Percentiles rank a stretch among this genome's conserved stretches.
These are phyloP conservation scores for Nemapogon koenigi DNA, from an alignment of 2,888 invertebrate genomes.

Conservation along the genomic window DNA sequence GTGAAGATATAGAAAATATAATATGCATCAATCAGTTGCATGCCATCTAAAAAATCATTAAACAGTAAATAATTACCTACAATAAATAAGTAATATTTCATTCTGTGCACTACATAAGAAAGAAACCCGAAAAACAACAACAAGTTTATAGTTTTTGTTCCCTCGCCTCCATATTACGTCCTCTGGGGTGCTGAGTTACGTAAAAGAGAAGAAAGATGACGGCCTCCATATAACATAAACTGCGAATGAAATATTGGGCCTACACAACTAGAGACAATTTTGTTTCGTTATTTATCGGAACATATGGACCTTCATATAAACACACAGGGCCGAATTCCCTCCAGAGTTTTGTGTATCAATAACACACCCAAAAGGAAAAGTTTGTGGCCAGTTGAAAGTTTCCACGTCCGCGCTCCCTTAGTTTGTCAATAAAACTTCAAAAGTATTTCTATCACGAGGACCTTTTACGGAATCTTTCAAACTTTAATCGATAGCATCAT, in stretches of 20 bases:
- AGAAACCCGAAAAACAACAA: slow-evolving; percentile 29
- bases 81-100: too few relatives aligned
- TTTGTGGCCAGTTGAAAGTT: slow-evolving; percentile 45
- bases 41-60: too few relatives aligned
- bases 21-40: too few relatives aligned
- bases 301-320: slow-evolving; percentile 33
- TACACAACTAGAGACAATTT: slow-evolving; percentile 37
- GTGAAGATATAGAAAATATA: too few relatives aligned
- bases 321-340: slow-evolving; percentile 18
- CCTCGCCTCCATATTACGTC: slow-evolving; percentile 26
- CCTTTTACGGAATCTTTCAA: too few relatives aligned
- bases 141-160: slow-evolving; percentile 27
- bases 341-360: slow-evolving; percentile 37
- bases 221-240: slow-evolving; percentile 31
- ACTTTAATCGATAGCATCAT: too few relatives aligned
- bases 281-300: slow-evolving; percentile 39
- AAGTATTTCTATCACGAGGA: slow-evolving; percentile 46
- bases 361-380: slow-evolving; percentile 37
- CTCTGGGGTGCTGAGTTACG: slow-evolving; percentile 30
- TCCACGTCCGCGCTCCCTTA: slow-evolving; percentile 30
- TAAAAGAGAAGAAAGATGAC: slow-evolving; percentile 34
- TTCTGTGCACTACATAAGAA: slow-evolving; percentile 20
- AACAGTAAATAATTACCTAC: too few relatives aligned
- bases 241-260: slow-evolving; percentile 33
- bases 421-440: slow-evolving; percentile 50